A percentile compares a stretch with the other conserved stretches of the same genome.
Evolutionary conservation across 2,888 invertebrate species (phyloP).

Genomic region (Hyppa rectilinea): DNA sequence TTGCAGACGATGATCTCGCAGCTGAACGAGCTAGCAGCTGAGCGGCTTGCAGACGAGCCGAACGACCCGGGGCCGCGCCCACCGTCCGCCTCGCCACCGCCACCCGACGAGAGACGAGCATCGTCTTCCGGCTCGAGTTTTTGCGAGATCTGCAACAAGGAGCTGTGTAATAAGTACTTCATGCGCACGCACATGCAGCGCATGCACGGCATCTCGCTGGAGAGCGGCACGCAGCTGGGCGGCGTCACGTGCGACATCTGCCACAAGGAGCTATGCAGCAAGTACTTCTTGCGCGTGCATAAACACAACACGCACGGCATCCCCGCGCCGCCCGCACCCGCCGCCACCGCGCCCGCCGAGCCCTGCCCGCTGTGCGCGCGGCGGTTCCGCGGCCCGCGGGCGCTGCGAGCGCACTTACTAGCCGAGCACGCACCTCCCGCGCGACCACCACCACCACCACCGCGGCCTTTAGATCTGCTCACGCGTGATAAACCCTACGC

Average conservation of each 20-base stretch:
- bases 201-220: slow-evolving; percentile 99
- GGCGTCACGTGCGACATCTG: slow-evolving; percentile 99
- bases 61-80: slow-evolving; percentile 77
- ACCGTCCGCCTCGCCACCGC: slow-evolving; percentile 83
- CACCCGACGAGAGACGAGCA: slow-evolving; percentile 88
- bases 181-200: slow-evolving; percentile 99
- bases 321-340: slow-evolving; percentile 94
- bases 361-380: slow-evolving; percentile 96
- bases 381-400: slow-evolving; percentile 96
- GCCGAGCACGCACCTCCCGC: slow-evolving; percentile 95
- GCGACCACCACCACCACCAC: slow-evolving; percentile 83
- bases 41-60: slow-evolving; percentile 84
- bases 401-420: slow-evolving; percentile 96
- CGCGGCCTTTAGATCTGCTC: slow-evolving; percentile 91
- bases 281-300: slow-evolving; percentile 99
- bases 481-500: slow-evolving; percentile 94
- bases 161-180: slow-evolving; percentile 99
- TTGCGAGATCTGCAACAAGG: slow-evolving; percentile 99
- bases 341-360: slow-evolving; percentile 85
- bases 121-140: slow-evolving; percentile 94
- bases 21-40: slow-evolving; percentile 94
- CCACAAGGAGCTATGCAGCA: slow-evolving; percentile 99
- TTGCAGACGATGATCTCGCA: slow-evolving; percentile 97
- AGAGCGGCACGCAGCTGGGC: slow-evolving; percentile 97
- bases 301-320: slow-evolving; percentile 99